Percentiles rank a stretch among this genome's conserved stretches.
Evolutionary conservation across 2,888 invertebrate genomes (phyloP).

Genomic region (Caenorhabditis sp.): DNA sequence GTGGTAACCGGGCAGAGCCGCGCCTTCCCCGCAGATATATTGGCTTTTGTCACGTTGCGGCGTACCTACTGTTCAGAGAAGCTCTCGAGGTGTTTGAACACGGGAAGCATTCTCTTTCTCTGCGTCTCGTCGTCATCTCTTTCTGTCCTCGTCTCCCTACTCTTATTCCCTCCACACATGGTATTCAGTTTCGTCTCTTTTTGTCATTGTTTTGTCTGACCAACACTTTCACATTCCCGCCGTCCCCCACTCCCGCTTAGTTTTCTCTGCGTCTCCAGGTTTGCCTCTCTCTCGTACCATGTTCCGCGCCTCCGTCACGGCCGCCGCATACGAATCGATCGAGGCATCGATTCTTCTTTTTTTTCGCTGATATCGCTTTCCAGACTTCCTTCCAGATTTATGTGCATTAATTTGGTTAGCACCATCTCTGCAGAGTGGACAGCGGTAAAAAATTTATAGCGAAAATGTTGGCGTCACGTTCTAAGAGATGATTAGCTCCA

Average conservation of each 20-base stretch:
- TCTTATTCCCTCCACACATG: slow-evolving; percentile 30
- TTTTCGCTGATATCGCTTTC: slow-evolving; percentile 6
- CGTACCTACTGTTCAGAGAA: slow-evolving; percentile 31
- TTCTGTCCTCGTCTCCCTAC: no score
- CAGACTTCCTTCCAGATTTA: slow-evolving; percentile 29
- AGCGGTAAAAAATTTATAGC: slow-evolving; percentile 21
- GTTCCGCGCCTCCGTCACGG: slow-evolving; percentile 38
- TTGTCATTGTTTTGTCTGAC: slow-evolving; percentile 48
- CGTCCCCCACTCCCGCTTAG: slow-evolving; percentile 26
- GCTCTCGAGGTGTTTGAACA: slow-evolving; percentile 42
- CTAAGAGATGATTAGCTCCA: no score
- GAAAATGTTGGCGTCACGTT: no score
- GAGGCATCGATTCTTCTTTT: slow-evolving; percentile 4
- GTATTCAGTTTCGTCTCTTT: slow-evolving; percentile 54
- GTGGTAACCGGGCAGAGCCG: not conserved
- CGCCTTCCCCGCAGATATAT: slow-evolving; percentile 35
- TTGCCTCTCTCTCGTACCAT: slow-evolving; percentile 28
- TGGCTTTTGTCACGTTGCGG: slow-evolving; percentile 53
- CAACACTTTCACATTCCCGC: slow-evolving; percentile 50
- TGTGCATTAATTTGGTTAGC: no score
- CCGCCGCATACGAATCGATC: slow-evolving; percentile 6
- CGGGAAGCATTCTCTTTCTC: slow-evolving; percentile 40
- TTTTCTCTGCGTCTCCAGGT: slow-evolving; percentile 41
- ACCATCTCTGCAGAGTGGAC: no score
- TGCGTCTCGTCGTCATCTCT: slow-evolving; percentile 13